Conservation (phyloP, 2,888 invertebrate species). For the Euzetes globulus region DNA sequence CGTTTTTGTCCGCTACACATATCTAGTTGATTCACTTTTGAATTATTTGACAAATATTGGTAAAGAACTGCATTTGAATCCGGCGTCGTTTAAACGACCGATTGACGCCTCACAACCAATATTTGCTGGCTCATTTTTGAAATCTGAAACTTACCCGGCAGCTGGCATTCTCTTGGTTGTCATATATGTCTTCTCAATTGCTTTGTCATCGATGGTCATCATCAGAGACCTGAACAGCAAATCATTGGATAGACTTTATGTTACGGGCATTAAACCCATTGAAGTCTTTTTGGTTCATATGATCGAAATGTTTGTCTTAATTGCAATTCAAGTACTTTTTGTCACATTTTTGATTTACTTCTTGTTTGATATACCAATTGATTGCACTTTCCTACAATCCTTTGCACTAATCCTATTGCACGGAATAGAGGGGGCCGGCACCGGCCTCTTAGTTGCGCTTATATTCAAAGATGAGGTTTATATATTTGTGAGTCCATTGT, state of each 20-base stretch:
- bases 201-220: not conserved
- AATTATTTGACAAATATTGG: not conserved
- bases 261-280: not conserved
- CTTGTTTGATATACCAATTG: not conserved
- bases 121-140: not conserved
- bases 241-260: not conserved
- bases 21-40: not conserved
- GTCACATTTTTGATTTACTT: not conserved
- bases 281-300: not conserved
- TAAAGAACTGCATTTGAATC: not conserved
- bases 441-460: not conserved
- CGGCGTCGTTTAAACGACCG: not conserved
- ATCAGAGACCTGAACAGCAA: not conserved
- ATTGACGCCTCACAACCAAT: not conserved
- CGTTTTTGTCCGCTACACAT: not conserved
- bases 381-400: not conserved
- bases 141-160: not conserved
- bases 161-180: not conserved
- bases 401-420: not conserved
- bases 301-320: not conserved
- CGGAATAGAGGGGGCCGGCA: not conserved
- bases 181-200: not conserved
- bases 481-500: not conserved
- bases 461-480: not conserved
- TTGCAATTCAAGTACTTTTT: not conserved